These are phyloP conservation scores for Mobula birostris DNA, from an alignment of 2,113 vertebrate species.

Conservation along the genomic window DNA sequence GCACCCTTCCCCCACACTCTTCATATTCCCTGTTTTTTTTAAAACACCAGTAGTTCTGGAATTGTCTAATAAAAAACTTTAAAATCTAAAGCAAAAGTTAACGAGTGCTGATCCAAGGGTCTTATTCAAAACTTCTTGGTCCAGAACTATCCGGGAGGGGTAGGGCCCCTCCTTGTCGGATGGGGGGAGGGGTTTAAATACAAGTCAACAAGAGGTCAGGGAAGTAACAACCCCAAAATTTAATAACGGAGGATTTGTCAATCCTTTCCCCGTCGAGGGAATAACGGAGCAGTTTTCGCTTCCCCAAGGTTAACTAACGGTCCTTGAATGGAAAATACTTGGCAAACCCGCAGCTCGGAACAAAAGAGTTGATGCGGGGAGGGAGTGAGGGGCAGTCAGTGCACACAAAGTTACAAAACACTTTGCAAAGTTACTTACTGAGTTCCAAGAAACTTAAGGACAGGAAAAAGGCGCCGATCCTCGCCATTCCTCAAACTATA, in stretches of 20 bases:
- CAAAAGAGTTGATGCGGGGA: not conserved
- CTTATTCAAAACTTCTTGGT: not conserved
- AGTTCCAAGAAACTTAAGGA: not conserved
- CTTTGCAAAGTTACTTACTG: not conserved
- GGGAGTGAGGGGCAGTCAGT: not conserved
- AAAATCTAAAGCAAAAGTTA: not conserved
- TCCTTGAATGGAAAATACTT: not conserved
- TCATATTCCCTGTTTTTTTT: not conserved
- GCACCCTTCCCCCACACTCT: not conserved
- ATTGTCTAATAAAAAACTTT: not conserved
- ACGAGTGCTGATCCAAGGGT: not conserved
- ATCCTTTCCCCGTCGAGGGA: not conserved
- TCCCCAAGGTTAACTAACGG: not conserved
- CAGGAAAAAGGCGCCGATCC: not conserved
- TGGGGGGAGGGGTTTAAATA: too few species aligned
- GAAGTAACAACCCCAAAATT: too few species aligned
- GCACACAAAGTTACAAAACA: not conserved
- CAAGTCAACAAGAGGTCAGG: too few species aligned
- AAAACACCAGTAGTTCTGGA: not conserved
- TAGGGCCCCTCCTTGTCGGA: not conserved
- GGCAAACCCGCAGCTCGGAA: not conserved
- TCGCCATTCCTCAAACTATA: not conserved
- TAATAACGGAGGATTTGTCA: not conserved
- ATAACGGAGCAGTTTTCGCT: not conserved
- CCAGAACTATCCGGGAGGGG: not conserved